phyloP scores from a whole-genome alignment of 2,797 vertebrate species.

The Poeciliopsis infans region DNA sequence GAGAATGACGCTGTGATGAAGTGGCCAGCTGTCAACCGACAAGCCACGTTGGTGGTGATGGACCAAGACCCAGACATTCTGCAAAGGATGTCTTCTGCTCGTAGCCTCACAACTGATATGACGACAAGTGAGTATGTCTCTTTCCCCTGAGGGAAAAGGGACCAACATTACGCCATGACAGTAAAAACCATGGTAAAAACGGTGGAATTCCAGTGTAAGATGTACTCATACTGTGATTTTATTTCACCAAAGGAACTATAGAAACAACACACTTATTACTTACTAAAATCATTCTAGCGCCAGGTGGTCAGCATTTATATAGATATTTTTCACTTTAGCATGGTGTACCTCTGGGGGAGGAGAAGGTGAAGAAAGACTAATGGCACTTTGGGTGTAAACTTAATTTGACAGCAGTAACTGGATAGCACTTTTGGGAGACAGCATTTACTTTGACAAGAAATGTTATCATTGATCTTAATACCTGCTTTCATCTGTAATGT shows the following conservation, averaged over 20 bases:
- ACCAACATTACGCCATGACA: neutral
- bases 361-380: neutral
- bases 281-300: neutral
- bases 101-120: slow-evolving; percentile 84
- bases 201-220: neutral
- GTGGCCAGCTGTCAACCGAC: slow-evolving; percentile 89
- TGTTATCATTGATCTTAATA: neutral
- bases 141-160: neutral
- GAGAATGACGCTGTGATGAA: slow-evolving; percentile 86
- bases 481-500: neutral
- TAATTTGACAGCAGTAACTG: neutral
- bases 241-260: neutral
- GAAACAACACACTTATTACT: neutral
- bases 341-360: neutral
- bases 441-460: neutral
- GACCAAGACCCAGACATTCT: slow-evolving; percentile 87
- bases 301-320: neutral
- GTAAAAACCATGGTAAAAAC: neutral
- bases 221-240: neutral
- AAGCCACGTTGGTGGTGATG: slow-evolving; percentile 84
- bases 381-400: neutral
- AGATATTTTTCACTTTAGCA: neutral
- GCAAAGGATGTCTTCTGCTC: slow-evolving; percentile 87
- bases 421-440: neutral
- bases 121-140: slow-evolving; percentile 39